phyloP scores from a whole-genome alignment of 2,888 invertebrate species.

The Spodoptera exigua region DNA sequence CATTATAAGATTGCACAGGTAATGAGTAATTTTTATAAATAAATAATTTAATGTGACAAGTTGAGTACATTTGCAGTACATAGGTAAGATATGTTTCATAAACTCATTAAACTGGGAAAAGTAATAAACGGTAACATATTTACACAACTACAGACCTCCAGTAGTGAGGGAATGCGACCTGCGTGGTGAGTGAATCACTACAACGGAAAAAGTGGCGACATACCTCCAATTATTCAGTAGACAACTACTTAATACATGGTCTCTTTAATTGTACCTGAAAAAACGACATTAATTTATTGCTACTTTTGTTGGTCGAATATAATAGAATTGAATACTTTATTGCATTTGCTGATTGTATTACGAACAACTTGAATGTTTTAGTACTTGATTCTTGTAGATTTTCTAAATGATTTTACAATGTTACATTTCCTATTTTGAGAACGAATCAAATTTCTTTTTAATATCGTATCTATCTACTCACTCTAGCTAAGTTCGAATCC shows the following conservation, averaged over 20 bases:
- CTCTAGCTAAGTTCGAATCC: conserved; percentile 97
- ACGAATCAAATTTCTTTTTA: background rate
- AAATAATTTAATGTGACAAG: conserved; percentile 58
- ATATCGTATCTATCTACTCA: conserved; percentile 34
- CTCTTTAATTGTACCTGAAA: conserved; percentile 51
- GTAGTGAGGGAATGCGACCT: conserved; percentile 76
- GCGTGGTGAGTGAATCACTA: conserved; percentile 54
- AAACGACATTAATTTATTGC: background rate
- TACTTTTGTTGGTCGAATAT: too few species aligned
- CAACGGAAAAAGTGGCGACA: conserved; percentile 51
- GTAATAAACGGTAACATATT: conserved; percentile 69
- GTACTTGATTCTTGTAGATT: too few species aligned
- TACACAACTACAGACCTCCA: conserved; percentile 68
- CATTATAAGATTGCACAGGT: conserved; percentile 46
- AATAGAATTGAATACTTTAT: too few species aligned
- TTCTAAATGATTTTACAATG: too few species aligned
- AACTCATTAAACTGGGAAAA: conserved; percentile 47
- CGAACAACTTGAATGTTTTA: too few species aligned
- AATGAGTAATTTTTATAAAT: conserved; percentile 53
- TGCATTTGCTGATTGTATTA: too few species aligned
- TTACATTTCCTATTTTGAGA: too few species aligned
- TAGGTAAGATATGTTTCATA: conserved; percentile 47
- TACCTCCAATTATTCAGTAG: conserved; percentile 48
- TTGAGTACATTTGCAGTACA: conserved; percentile 48
- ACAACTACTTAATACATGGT: conserved; percentile 37